Evolutionary conservation across 2,797 vertebrate species (phyloP).

Genomic region (Chelonia mydas): DNA sequence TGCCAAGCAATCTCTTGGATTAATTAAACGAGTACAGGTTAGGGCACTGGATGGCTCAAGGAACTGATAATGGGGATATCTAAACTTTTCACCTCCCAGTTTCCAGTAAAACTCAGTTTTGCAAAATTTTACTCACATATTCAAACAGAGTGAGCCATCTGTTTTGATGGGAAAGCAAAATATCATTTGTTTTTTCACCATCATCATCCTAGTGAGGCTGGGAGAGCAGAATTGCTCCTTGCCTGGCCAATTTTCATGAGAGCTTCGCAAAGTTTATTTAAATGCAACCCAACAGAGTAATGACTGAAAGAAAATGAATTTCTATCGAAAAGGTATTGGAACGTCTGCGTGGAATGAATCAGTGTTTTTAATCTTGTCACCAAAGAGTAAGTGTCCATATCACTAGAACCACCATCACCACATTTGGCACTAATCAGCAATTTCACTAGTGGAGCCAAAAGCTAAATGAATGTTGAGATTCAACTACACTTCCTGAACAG

Average conservation of each 20-base stretch:
- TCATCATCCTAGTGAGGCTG: neutral
- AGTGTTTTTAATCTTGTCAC: conserved; percentile 25
- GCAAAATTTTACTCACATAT: neutral
- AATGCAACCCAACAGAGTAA: neutral
- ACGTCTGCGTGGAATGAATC: conserved; percentile 18
- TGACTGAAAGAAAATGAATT: conserved; percentile 33
- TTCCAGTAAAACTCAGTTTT: neutral
- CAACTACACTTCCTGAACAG: neutral
- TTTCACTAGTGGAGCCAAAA: conserved; percentile 9
- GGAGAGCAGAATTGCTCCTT: neutral
- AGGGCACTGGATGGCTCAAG: neutral
- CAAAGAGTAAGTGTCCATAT: neutral
- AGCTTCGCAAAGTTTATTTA: conserved; percentile 27
- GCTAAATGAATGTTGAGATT: neutral
- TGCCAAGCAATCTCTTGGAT: neutral
- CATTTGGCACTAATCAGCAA: conserved; percentile 3
- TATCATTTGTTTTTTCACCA: neutral
- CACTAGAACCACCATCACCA: neutral
- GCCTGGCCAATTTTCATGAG: neutral
- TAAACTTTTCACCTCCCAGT: neutral
- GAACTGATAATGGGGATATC: neutral
- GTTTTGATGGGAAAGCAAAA: neutral
- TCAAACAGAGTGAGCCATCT: neutral
- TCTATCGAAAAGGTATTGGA: neutral
- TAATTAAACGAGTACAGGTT: conserved; percentile 5